Evolutionary conservation across 2,888 invertebrate species (phyloP), one percentile per base, ranked within the genome.

Genomic region (Drosophila kuntzei): DNA sequence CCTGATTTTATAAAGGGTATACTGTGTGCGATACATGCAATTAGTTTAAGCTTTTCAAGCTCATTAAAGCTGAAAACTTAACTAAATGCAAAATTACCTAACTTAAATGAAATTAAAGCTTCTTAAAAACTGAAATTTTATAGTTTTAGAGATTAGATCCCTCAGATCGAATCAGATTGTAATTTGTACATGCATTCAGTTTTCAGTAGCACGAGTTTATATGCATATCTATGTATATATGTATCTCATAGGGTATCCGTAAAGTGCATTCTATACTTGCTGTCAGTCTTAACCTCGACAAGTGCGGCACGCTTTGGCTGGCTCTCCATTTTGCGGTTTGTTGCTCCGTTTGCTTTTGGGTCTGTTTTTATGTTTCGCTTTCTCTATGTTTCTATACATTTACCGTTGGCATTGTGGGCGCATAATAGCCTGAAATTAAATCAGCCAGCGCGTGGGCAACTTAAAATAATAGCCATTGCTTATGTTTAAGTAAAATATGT

Each of bases 401-500:
- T 81, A 87, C 83, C 87, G 83, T 59, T 76, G 66, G 63, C 71
- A 80, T 87, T 85, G 85, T 89, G 87, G 85, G 81, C 70, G 73
- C 85, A 85, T 85, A 80, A 87, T 87, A 87, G 85, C 62, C 85
- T 69, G 81, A 89, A 85, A 85, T 85, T 89, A 85, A 85, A 85
- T 85, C 87, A 84, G 85, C 79, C 41, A 71, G 79, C 87, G 85
- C 87, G 70, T 87, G 89, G 85, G 65, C 75, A 85, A 87, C 89
- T 85, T 85, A 79, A 89, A 89, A 89, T 84, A 89, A 89, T 87
- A 89, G 85, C 87, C 80, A 84, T 83, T 89, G 87, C 84, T 80
- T 86, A 77, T 87, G 70, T 73, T 87, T 80, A 69, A 86, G 71
- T 75, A 83, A 80, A 89, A 89, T 80, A 80, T 89, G 69, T 80